Evolutionary conservation across 1,140 invertebrate genomes (phyloP).

Genomic region (Lamellibrachia luymesi): DNA sequence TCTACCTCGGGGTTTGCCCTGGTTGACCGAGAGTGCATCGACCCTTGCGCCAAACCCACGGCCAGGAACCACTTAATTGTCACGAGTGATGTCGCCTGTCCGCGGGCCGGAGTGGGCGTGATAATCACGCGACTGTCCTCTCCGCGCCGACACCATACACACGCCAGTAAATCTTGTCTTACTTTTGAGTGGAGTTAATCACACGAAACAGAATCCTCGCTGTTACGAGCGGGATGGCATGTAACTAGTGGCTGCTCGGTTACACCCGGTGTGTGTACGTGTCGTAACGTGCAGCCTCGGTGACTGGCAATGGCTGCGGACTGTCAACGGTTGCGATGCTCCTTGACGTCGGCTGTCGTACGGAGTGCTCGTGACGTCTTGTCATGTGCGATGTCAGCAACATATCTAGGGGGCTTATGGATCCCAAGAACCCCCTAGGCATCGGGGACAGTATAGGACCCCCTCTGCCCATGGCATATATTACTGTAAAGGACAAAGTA

Average conservation of each 20-base stretch:
- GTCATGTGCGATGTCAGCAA: not conserved
- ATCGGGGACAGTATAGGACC: no score
- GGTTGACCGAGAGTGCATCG: not conserved
- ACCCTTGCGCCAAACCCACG: not conserved
- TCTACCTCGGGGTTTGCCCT: not conserved
- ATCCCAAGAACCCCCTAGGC: no score
- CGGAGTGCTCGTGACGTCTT: not conserved
- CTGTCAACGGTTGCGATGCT: not conserved
- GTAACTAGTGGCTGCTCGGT: not conserved
- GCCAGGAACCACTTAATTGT: not conserved
- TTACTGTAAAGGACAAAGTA: not conserved
- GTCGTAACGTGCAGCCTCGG: not conserved
- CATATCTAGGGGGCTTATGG: no score
- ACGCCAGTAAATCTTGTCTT: not conserved
- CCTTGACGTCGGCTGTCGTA: not conserved
- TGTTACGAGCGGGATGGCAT: not conserved
- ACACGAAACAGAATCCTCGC: not conserved
- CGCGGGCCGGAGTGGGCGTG: no score
- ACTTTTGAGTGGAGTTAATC: not conserved
- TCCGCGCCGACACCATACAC: not conserved
- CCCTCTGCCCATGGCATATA: not conserved
- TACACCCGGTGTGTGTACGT: not conserved
- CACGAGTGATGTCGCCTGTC: not conserved
- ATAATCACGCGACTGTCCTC: not conserved
- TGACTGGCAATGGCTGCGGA: not conserved